Percentiles rank a stretch among this genome's conserved stretches.
These are phyloP conservation scores for Beaufortia kweichowensis DNA, from an alignment of 2,113 vertebrate species.

Conservation along the genomic window DNA sequence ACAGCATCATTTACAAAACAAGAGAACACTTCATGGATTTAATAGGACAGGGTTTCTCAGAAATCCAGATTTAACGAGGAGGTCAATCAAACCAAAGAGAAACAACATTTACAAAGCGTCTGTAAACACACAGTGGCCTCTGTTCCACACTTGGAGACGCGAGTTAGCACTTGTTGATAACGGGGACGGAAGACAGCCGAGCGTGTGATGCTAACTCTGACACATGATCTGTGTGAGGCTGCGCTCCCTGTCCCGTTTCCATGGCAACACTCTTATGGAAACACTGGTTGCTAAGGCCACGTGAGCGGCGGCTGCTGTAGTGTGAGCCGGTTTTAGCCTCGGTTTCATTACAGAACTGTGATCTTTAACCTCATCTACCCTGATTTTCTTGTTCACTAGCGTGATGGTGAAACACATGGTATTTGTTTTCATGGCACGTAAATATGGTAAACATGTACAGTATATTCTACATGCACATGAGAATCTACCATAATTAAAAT, in stretches of 20 bases:
- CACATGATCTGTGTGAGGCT: constrained; percentile 25
- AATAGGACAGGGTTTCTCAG: constrained; percentile 2
- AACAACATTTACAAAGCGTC: constrained; percentile 11
- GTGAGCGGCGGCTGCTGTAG: background rate
- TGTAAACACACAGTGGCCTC: background rate
- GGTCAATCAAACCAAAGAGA: background rate
- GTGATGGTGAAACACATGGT: background rate
- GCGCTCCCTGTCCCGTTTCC: constrained; percentile 33
- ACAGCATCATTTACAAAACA: background rate
- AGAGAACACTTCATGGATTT: constrained; percentile 5
- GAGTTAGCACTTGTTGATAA: constrained; percentile 8
- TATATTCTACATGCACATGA: too few species aligned
- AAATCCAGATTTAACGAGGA: background rate
- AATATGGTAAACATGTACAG: background rate
- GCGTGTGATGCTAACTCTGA: constrained; percentile 30
- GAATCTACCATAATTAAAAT: too few species aligned
- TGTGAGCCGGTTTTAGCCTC: constrained; percentile 16
- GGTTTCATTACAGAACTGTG: background rate
- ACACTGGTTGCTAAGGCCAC: constrained; percentile 29
- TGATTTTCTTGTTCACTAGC: too few species aligned
- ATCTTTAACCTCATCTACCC: background rate
- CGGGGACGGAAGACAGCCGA: background rate
- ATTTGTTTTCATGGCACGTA: background rate
- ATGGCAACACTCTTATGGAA: constrained; percentile 48
- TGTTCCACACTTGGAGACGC: background rate